phyloP scores from a whole-genome alignment of 2,888 invertebrate species.

The Dioctria linearis region DNA sequence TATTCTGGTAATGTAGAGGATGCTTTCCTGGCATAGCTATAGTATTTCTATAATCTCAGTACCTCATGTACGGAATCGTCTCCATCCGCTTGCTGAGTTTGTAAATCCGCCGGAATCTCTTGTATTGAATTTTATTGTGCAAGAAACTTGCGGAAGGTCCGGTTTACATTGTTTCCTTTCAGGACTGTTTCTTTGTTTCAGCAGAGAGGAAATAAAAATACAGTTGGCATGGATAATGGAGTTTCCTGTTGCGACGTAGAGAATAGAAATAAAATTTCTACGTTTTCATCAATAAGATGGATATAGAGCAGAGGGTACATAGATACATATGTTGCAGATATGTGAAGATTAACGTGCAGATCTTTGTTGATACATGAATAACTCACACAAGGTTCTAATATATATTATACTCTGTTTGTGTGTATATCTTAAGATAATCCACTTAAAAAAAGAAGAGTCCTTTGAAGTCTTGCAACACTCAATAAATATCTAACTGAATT shows the following conservation, averaged over 20 bases:
- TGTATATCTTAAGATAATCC: too few relatives aligned
- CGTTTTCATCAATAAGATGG: not conserved
- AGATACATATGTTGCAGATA: too few relatives aligned
- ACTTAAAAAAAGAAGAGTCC: not conserved
- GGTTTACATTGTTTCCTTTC: not conserved
- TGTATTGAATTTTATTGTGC: slow-evolving; percentile 45
- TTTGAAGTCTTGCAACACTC: not conserved
- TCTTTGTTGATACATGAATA: too few relatives aligned
- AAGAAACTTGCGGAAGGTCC: slow-evolving; percentile 18
- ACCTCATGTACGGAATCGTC: not conserved
- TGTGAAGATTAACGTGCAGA: too few relatives aligned
- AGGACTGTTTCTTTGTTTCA: slow-evolving; percentile 15
- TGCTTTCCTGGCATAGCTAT: not conserved
- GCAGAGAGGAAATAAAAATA: slow-evolving; percentile 10
- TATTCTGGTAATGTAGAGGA: not conserved
- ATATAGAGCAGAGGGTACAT: not conserved
- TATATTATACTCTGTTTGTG: too few relatives aligned
- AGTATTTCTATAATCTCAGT: too few relatives aligned
- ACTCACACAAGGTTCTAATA: too few relatives aligned
- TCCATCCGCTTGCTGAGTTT: slow-evolving; percentile 28
- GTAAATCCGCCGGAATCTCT: slow-evolving; percentile 36
- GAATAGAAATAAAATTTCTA: not conserved
- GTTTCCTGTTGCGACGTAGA: slow-evolving; percentile 15
- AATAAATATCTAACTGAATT: too few relatives aligned
- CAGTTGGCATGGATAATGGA: slow-evolving; percentile 19